Evolutionary conservation across 2,113 vertebrate genomes (phyloP), one percentile per base, ranked within the genome.

Genomic region (Trochalopteron elliotii): DNA sequence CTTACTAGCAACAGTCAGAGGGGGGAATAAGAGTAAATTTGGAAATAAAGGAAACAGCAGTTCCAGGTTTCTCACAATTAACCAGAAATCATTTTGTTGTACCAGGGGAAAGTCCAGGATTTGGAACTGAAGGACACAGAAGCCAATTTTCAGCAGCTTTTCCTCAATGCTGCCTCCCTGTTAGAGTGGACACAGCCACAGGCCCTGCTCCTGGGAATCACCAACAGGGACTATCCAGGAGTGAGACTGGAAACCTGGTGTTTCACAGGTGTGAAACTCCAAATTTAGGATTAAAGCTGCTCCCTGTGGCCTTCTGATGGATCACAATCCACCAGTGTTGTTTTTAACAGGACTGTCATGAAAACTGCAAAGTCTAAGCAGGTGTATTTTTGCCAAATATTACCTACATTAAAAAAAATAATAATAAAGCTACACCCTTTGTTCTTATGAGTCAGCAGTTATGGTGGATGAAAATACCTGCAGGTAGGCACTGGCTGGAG

Each of bases 221-320:
- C 9, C 47, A 20, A 3, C 23, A 65, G 27, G 20, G 33, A 10
- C 33, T 37, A 47, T 3, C 5, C 45, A 7, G 0, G 22, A 52
- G 42, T 25, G 21, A 42, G 19, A 52, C 0, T 19, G 59, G 71
- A 77, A 76, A 21, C 10, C 49, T 31, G 68, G 8, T 4, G 18
- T 28, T n/a, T 4, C 31, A 10, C 7, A 25, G 35, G 22, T 30
- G 9, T 3, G 37, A 68, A 60, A 67, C 6, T 53, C 40, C 4
- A 6, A 10, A 27, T 53, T 74, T 3, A 24, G 3, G 40, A 35
- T 33, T 47, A 40, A 64, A 87, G 44, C 59, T 69, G 37, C 13
- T 82, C 31, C 57, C 44, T 39, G 2, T 17, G 30, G n/a, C 56
- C 39, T 78, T 45, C 31, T 61, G 75, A 31, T 0, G 2, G 15